Conservation (phyloP, 2,113 vertebrate genomes). For the Mirza zaza region DNA sequence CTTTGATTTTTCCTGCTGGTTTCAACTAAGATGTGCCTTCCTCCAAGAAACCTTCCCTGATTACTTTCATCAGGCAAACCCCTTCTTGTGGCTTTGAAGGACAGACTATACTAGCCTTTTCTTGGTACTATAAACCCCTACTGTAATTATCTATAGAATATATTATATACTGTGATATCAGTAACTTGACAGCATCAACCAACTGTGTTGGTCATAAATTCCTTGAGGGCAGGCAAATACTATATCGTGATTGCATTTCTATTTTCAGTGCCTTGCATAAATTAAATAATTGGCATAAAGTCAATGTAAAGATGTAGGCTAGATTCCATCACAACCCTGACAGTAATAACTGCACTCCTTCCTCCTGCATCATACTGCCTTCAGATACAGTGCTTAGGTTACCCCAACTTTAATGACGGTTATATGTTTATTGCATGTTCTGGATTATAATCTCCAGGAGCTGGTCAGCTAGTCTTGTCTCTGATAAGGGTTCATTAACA, state of each 20-base stretch:
- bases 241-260: background rate
- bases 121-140: background rate
- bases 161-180: background rate
- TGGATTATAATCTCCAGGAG: background rate
- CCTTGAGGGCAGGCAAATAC: background rate
- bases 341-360: rapidly evolving
- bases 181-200: background rate
- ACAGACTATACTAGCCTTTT: background rate
- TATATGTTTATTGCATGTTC: background rate
- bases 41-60: background rate
- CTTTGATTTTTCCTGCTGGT: background rate
- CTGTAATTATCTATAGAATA: background rate
- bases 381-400: background rate
- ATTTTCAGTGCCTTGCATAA: background rate
- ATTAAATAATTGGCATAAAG: background rate
- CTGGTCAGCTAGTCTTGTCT: conserved; percentile 13
- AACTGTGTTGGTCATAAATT: background rate
- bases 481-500: background rate
- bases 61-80: background rate
- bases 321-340: background rate
- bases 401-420: background rate
- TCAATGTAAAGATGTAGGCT: background rate
- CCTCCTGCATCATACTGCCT: rapidly evolving
- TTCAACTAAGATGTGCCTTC: background rate
- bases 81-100: background rate